phyloP scores from a whole-genome alignment of 1,140 invertebrate genomes.

The Aethina tumida region DNA sequence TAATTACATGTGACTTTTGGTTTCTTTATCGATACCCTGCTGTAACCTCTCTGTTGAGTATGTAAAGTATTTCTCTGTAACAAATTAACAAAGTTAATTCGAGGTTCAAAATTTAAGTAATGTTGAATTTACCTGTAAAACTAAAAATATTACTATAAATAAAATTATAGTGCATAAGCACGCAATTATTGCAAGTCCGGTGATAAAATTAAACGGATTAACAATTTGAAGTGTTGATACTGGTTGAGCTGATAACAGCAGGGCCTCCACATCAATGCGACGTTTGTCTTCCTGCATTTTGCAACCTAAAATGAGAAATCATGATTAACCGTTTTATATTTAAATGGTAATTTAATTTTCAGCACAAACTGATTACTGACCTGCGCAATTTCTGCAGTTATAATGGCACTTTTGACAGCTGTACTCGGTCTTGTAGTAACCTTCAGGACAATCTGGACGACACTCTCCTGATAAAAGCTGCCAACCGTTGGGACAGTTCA shows the following conservation, averaged over 20 bases:
- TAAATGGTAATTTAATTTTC: neutral
- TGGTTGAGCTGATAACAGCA: slow-evolving; percentile 33
- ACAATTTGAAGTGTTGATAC: slow-evolving; percentile 37
- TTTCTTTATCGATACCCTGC: slow-evolving; percentile 35
- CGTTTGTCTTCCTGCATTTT: slow-evolving; percentile 35
- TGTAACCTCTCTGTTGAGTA: slow-evolving; percentile 28
- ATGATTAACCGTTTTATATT: neutral
- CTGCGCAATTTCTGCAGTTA: slow-evolving; percentile 70
- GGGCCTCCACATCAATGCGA: slow-evolving; percentile 33
- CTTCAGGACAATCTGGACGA: slow-evolving; percentile 71
- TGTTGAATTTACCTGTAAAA: slow-evolving; percentile 47
- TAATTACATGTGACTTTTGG: slow-evolving; percentile 37
- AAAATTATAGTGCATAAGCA: slow-evolving; percentile 54
- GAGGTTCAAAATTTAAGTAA: neutral
- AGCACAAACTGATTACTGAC: slow-evolving; percentile 33
- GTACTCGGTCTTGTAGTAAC: slow-evolving; percentile 66
- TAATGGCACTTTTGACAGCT: slow-evolving; percentile 78
- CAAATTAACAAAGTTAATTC: slow-evolving; percentile 1
- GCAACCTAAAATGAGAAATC: slow-evolving; percentile 26
- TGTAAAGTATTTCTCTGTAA: slow-evolving; percentile 31
- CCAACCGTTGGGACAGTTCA: slow-evolving; percentile 66
- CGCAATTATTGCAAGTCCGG: slow-evolving; percentile 51
- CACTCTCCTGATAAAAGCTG: slow-evolving; percentile 71
- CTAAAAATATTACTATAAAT: slow-evolving; percentile 55
- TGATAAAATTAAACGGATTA: slow-evolving; percentile 47